Evolutionary conservation across 2,113 vertebrate species (phyloP).

Genomic region (Speoplatyrhinus poulsoni): DNA sequence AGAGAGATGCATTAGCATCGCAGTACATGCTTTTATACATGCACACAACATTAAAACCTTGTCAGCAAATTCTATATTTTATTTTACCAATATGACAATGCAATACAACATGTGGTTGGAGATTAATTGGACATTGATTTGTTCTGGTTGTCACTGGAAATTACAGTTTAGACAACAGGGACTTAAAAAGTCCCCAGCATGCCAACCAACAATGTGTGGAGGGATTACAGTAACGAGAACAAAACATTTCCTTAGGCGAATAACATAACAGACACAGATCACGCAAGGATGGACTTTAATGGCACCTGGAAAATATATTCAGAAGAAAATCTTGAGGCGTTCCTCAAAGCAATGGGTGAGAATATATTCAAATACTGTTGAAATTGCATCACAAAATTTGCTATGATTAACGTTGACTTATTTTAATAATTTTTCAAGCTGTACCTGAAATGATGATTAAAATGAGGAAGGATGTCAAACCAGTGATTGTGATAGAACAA

Average conservation of each 20-base stretch:
- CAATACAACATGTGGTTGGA: background rate
- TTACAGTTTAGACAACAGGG: slow-evolving; percentile 58
- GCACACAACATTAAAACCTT: background rate
- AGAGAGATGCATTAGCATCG: no score
- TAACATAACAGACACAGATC: background rate
- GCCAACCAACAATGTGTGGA: slow-evolving; percentile 39
- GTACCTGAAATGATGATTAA: slow-evolving; percentile 78
- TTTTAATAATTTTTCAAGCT: slow-evolving; percentile 52
- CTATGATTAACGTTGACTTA: slow-evolving; percentile 12
- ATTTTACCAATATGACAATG: background rate
- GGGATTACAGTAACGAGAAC: slow-evolving; percentile 7
- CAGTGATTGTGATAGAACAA: slow-evolving; percentile 79
- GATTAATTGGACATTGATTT: background rate
- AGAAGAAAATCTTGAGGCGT: slow-evolving; percentile 82
- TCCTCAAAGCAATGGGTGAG: slow-evolving; percentile 81
- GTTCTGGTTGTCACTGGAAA: slow-evolving; percentile 31
- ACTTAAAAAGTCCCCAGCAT: slow-evolving; percentile 55
- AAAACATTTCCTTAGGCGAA: slow-evolving; percentile 19
- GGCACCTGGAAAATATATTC: slow-evolving; percentile 83
- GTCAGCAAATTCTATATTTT: background rate
- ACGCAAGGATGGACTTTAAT: slow-evolving; percentile 75
- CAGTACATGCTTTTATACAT: background rate
- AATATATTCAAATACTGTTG: background rate
- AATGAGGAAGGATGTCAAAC: slow-evolving; percentile 78
- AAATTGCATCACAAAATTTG: background rate